phyloP scores from a whole-genome alignment of 1,140 invertebrate species.

The Cydia strobilella region DNA sequence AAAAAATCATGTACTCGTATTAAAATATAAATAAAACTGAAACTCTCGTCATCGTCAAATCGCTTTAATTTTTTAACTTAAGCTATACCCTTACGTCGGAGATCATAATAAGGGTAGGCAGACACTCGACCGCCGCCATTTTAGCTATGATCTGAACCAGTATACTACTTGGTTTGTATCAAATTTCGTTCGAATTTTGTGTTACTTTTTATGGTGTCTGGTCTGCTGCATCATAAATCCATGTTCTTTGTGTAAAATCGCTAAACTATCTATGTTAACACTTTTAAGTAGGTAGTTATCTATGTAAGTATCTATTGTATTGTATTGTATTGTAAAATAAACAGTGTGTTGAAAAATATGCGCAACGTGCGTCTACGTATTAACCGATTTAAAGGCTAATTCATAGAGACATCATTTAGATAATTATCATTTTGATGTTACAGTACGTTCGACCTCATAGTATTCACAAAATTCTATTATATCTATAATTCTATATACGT shows the following conservation, averaged over 20 bases:
- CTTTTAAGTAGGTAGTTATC: not conserved
- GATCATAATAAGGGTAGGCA: conserved; percentile 32
- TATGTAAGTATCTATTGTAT: too few relatives aligned
- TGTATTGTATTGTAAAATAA: too few relatives aligned
- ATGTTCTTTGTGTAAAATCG: not conserved
- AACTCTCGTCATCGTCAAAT: not conserved
- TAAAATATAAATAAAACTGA: too few relatives aligned
- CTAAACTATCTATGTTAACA: not conserved
- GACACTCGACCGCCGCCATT: conserved; percentile 29
- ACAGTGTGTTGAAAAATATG: too few relatives aligned
- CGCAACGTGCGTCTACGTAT: too few relatives aligned
- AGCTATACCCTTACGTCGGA: not conserved
- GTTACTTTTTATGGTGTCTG: not conserved
- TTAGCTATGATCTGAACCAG: conserved; percentile 29
- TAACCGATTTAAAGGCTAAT: too few relatives aligned
- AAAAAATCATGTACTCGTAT: too few relatives aligned
- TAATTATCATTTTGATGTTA: too few relatives aligned
- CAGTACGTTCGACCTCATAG: too few relatives aligned
- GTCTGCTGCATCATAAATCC: not conserved
- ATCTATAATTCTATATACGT: too few relatives aligned
- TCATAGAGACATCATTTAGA: too few relatives aligned
- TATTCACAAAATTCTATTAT: too few relatives aligned
- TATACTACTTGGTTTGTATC: conserved; percentile 29
- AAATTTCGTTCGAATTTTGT: conserved; percentile 25
- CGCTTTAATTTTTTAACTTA: not conserved